phyloP scores from a whole-genome alignment of 1,140 invertebrate genomes.

The Piezodorus guildinii region DNA sequence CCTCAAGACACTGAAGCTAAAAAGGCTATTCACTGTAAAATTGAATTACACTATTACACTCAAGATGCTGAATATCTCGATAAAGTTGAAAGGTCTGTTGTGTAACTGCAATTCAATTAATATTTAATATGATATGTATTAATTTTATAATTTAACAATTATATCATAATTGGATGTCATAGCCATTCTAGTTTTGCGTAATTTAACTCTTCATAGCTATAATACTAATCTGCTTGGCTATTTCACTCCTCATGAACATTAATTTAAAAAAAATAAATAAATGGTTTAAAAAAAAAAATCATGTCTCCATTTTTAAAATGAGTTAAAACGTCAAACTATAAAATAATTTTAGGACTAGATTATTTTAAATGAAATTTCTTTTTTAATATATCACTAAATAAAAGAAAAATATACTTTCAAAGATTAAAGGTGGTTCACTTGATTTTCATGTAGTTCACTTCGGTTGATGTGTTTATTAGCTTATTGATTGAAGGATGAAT shows the following conservation, averaged over 20 bases:
- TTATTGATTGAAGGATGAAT: no score
- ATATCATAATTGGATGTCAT: not conserved
- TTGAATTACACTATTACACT: conserved; percentile 52
- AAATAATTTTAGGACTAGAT: no score
- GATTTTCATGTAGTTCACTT: no score
- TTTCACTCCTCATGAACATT: not conserved
- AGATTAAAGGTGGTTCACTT: no score
- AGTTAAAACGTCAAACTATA: no score
- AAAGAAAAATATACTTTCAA: no score
- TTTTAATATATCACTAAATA: no score
- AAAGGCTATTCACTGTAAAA: conserved; percentile 55
- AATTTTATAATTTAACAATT: not conserved
- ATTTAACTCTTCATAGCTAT: conserved; percentile 16
- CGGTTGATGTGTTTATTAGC: no score
- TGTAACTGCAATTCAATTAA: not conserved
- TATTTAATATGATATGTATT: not conserved
- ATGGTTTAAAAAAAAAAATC: no score
- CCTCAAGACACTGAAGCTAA: conserved; percentile 65
- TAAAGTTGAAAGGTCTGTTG: conserved; percentile 40
- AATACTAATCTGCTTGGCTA: not conserved
- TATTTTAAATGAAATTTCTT: no score
- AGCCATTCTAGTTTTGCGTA: not conserved
- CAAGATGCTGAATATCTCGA: conserved; percentile 60
- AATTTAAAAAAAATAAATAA: no score
- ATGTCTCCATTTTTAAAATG: no score